Evolutionary conservation across 2,888 invertebrate genomes (phyloP), one percentile per base, ranked within the genome.

Genomic region (Laothoe populi): DNA sequence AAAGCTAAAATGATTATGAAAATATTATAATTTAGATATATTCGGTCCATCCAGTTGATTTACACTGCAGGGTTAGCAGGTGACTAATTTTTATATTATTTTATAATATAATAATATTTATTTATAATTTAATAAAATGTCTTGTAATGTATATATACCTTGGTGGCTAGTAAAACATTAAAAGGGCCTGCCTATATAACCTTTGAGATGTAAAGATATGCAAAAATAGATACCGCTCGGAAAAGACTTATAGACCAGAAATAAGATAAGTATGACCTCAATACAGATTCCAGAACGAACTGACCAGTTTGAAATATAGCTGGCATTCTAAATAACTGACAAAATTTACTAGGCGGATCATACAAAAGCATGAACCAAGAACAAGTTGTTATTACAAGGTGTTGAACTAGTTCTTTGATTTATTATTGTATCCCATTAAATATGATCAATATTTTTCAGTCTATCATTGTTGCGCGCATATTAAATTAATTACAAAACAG

Each of bases 401-500:
- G 87, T 87, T 87, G 85, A 86, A 86, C 82, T 84, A 86, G 81
- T 86, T 87, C 84, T 79, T 82, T 88, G 86, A 88, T 88, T 89
- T 89, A 88, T 86, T 81, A 74, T 81, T 77, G 79, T 78, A 77
- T 81, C 77, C 77, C 81, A 84, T 85, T 87, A 80, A 81, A 79
- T 81, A 84, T 85, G 83, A 87, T 86, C 85, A 83, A 87, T 86
- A 84, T 80, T 80, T 79, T 78, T 81, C 78, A 78, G 78, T 85
- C 82, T 85, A 81, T 78, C 80, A 80, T 80, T 84, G 81, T 82
- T 82, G 77, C 78, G 70, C 73, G 74, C 77, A 72, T 75, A 76
- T 74, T 82, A 83, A 75, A 75, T 75, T 80, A 81, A 83, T 83
- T 81, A 77, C 77, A 75, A 75, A 77, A 77, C 73, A 68, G 64